Base-by-base conservation (phyloP, 2,113 vertebrate genomes). In the Leucoraja erinaceus region DNA sequence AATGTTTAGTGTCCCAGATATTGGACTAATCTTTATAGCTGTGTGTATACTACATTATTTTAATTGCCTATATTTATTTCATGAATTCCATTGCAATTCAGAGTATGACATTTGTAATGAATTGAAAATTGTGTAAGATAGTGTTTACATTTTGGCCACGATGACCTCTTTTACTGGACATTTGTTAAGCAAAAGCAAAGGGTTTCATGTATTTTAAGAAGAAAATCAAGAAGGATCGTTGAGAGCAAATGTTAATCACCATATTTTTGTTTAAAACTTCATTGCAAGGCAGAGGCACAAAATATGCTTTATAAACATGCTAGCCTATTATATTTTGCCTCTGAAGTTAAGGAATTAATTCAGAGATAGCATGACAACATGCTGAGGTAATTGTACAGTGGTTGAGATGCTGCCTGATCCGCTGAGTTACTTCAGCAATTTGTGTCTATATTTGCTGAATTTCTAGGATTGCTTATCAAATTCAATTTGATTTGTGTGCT, bases 381-480 rank as follows among this genome's bases (percentile, higher is more conserved):
- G 70, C 18, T 72, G 70, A 72, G 70, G 16, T 72, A 72, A 72
- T 18, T 72, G 22, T 20, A 22, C 70, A 0, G 16, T 20, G 22
- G 16, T 5, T 72, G 70, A 72, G 38, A 47, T 47, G 38, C 38
- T 47, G 38, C 38, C 38, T 47, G 38, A 47, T 47, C 38, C 3
- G 38, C 38, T 47, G 38, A 47, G 38, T 47, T 47, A 47, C 38
- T 47, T 3, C 38, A 47, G 38, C 38, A 47, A 47, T 47, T 47
- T 47, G 38, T 47, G 38, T 47, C 38, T 47, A 47, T 47, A 47
- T 47, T 47, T 47, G 22, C 22, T 72, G 70, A 72, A 72, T 20
- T 72, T 20, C 70, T 72, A 95, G 94, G 93, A 10, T 79, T 33
- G 20, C 14, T 47, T 79, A 47, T 10, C 12, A 79, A 38, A 10